Evolutionary conservation across 2,888 invertebrate genomes (phyloP).

Genomic region (Dyspetes luteomarginatus): DNA sequence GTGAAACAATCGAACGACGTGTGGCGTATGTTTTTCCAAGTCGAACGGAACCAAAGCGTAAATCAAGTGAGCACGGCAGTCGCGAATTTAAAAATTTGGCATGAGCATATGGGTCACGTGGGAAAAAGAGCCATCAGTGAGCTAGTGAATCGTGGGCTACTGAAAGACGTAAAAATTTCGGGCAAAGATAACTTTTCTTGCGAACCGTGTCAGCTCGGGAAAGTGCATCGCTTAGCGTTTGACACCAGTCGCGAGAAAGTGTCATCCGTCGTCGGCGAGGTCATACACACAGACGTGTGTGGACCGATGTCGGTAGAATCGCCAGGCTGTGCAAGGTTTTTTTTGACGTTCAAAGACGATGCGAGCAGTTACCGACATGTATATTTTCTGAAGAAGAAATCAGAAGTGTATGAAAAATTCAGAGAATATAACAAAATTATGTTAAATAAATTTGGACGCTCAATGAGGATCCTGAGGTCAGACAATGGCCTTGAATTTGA

Average conservation of each 20-base stretch:
- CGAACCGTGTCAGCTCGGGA: conserved; percentile 67
- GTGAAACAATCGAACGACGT: conserved; percentile 16
- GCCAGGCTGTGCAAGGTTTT: conserved; percentile 49
- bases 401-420: conserved; percentile 48
- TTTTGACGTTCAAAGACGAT: conserved; percentile 62
- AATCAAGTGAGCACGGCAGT: conserved; percentile 9
- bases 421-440: conserved; percentile 41
- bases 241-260: background rate
- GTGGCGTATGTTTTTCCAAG: conserved; percentile 18
- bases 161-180: background rate
- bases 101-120: conserved; percentile 56
- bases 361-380: conserved; percentile 52
- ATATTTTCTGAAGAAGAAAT: conserved; percentile 49
- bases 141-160: conserved; percentile 25
- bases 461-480: conserved; percentile 36
- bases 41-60: background rate
- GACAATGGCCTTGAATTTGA: conserved; percentile 58
- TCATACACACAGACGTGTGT: conserved; percentile 57
- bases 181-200: conserved; percentile 61
- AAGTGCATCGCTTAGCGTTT: conserved; percentile 62
- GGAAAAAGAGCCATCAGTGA: conserved; percentile 12
- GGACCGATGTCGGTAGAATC: conserved; percentile 58
- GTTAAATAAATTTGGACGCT: conserved; percentile 26
- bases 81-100: conserved; percentile 50
- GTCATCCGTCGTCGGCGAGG: conserved; percentile 11